These are phyloP conservation scores for Turnix velox DNA, from an alignment of 2,113 vertebrate species.

Conservation along the genomic window DNA sequence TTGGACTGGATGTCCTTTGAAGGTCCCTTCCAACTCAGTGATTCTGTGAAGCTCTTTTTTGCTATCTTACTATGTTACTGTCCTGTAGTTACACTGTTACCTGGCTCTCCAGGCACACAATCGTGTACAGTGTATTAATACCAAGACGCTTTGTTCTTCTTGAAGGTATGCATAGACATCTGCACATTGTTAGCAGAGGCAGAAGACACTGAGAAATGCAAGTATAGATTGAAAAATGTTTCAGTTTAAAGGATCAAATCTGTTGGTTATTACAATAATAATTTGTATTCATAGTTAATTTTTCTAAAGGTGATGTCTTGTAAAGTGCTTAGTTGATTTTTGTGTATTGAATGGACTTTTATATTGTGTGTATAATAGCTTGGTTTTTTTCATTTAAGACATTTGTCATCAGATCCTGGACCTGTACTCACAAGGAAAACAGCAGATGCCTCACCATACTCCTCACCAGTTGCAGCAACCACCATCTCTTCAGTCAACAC, in stretches of 20 bases:
- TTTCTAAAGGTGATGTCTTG: not conserved
- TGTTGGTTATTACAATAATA: not conserved
- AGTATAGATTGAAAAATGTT: not conserved
- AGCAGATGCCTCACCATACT: constrained; percentile 94
- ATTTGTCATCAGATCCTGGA: constrained; percentile 99
- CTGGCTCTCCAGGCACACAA: not conserved
- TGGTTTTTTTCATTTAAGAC: constrained; percentile 67
- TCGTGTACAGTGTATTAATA: not conserved
- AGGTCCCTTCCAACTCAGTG: no score
- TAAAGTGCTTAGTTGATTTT: not conserved
- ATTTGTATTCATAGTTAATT: not conserved
- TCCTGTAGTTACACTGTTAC: not conserved
- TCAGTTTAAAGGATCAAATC: not conserved
- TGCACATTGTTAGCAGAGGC: not conserved
- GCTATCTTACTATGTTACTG: not conserved
- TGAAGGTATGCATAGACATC: not conserved
- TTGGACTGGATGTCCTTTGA: no score
- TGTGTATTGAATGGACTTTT: not conserved
- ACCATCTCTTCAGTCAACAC: constrained; percentile 73
- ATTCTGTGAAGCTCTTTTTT: no score
- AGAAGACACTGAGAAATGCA: not conserved
- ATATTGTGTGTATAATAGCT: not conserved
- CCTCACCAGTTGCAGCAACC: constrained; percentile 82
- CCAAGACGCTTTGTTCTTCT: not conserved
- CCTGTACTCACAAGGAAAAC: constrained; percentile 96